Percentiles rank a stretch among this genome's conserved stretches.
Conservation (phyloP, 2,888 invertebrate genomes). For the Eupithecia pulchellata region DNA sequence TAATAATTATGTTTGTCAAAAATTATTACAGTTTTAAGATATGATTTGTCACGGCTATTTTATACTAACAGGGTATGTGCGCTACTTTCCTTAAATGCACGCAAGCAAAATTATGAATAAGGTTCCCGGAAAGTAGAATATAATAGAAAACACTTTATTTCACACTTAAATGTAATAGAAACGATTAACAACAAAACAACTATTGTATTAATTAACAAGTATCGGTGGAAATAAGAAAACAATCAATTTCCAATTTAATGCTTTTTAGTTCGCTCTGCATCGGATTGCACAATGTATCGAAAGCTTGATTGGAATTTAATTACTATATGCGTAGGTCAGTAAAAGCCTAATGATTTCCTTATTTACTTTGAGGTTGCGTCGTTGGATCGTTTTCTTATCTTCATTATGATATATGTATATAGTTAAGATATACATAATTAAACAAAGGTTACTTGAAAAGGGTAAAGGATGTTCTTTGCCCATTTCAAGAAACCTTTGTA, state of each 20-base stretch:
- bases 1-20: neutral
- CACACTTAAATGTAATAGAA: too few relatives aligned
- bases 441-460: neutral
- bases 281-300: constrained; percentile 12
- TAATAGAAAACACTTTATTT: too few relatives aligned
- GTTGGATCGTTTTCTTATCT: neutral
- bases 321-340: constrained; percentile 5
- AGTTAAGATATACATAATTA: neutral
- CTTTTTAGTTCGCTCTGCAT: neutral
- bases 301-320: constrained; percentile 15
- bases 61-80: neutral
- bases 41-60: neutral
- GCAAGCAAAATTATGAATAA: neutral
- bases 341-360: constrained; percentile 4
- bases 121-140: neutral
- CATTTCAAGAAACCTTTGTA: too few relatives aligned
- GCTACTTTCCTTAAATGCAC: neutral
- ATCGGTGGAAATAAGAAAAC: neutral
- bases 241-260: constrained; percentile 5
- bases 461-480: too few relatives aligned
- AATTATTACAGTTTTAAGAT: neutral
- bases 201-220: too few relatives aligned
- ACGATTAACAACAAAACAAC: too few relatives aligned
- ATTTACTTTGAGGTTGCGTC: constrained; percentile 2
- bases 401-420: neutral